Conservation (phyloP, 2,888 invertebrate genomes). For the Lepidochitona cinerea region DNA sequence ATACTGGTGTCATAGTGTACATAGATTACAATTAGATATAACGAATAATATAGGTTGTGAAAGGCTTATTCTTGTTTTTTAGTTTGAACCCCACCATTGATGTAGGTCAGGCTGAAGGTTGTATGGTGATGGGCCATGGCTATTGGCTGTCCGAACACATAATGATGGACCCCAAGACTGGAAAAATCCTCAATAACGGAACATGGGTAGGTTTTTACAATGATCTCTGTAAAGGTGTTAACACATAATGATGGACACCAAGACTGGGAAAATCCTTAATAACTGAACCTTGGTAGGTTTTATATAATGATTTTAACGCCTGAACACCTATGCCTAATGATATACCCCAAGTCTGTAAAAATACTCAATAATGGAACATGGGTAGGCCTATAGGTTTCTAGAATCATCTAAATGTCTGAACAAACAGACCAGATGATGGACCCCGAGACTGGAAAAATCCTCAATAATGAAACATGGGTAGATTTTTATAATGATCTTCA, state of each 20-base stretch:
- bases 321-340: too few species aligned
- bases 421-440: slow-evolving; percentile 79
- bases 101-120: slow-evolving; percentile 76
- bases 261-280: too few species aligned
- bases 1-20: too few species aligned
- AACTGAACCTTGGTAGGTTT: too few species aligned
- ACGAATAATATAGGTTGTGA: too few species aligned
- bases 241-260: too few species aligned
- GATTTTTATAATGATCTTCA: too few species aligned
- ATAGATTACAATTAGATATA: too few species aligned
- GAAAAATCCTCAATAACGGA: slow-evolving; percentile 80
- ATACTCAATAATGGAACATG: slow-evolving; percentile 81
- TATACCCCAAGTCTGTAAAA: too few species aligned
- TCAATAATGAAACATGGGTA: slow-evolving; percentile 83
- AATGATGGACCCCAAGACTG: slow-evolving; percentile 77
- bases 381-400: too few species aligned
- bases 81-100: slow-evolving; percentile 59
- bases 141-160: slow-evolving; percentile 83
- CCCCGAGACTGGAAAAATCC: slow-evolving; percentile 76
- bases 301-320: too few species aligned
- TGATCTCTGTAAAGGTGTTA: too few species aligned
- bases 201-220: slow-evolving; percentile 84
- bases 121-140: slow-evolving; percentile 81
- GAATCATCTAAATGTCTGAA: slow-evolving; percentile 83
- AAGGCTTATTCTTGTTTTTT: slow-evolving; percentile 7